Percentiles rank a stretch among this genome's conserved stretches.
Conservation (phyloP, 2,113 vertebrate genomes). For the Semicossyphus pulcher region DNA sequence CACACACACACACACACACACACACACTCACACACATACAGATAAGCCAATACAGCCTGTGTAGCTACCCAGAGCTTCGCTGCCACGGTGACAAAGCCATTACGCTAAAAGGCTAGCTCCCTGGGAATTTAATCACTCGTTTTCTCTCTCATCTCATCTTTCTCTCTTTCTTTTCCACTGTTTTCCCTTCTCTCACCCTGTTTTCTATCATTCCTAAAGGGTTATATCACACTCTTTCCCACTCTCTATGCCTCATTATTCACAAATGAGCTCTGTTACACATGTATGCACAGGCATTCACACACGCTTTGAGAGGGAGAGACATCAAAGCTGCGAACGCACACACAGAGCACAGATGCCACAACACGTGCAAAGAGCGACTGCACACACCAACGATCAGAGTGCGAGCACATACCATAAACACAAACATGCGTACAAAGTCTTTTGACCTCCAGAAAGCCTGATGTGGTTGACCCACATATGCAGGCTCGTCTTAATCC, state of each 20-base stretch:
- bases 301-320: slow-evolving; percentile 14
- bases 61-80: slow-evolving; percentile 43
- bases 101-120: slow-evolving; percentile 69
- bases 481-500: slow-evolving; percentile 58
- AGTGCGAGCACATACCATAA: slow-evolving; percentile 41
- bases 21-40: slow-evolving; percentile 19
- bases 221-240: slow-evolving; percentile 44
- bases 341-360: slow-evolving; percentile 59
- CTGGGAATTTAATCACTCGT: slow-evolving; percentile 69
- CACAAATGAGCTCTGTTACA: slow-evolving; percentile 70
- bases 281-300: slow-evolving; percentile 41
- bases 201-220: slow-evolving; percentile 62
- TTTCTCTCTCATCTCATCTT: slow-evolving; percentile 53
- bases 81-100: slow-evolving; percentile 66
- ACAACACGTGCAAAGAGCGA: slow-evolving; percentile 56
- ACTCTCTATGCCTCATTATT: slow-evolving; percentile 71
- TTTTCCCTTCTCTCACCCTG: slow-evolving; percentile 36
- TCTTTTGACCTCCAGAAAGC: slow-evolving; percentile 60
- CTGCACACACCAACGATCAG: slow-evolving; percentile 54
- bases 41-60: slow-evolving; percentile 36
- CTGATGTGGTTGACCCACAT: slow-evolving; percentile 70
- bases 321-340: slow-evolving; percentile 59
- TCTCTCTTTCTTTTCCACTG: slow-evolving; percentile 6
- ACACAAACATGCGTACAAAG: slow-evolving; percentile 12
- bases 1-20: slow-evolving; percentile 18